Evolutionary conservation across 1,140 invertebrate genomes (phyloP), one percentile per base, ranked within the genome.

Genomic region (Tetragonula clypearis): DNA sequence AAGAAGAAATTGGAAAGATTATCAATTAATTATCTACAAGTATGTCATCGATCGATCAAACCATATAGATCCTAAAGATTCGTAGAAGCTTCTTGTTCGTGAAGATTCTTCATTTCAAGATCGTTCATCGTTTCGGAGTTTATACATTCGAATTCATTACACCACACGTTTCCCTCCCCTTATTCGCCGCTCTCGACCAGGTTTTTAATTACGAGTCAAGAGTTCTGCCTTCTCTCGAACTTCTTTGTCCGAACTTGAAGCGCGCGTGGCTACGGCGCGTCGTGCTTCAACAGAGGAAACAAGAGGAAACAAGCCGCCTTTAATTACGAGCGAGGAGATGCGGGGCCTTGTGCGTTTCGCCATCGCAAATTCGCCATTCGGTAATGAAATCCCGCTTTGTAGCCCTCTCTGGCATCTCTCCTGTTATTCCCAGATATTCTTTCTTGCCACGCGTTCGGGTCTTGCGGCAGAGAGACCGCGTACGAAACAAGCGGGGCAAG

Each of bases 261-360:
- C 65, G 73, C 65, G 73, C 65, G 73, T 74, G 60, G 81, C 53
- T 65, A 82, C 81, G 73, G 73, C 81, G 73, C 73, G 73, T 58
- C 23, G 56, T 23, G n/a, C 53, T 41, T 73, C n/a, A 62, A 35
- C 30, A 30, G 35, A 79, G 82, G 41, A 26, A 8, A 49, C 56
- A 62, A 41, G 41, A 41, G n/a, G 41, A 56, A 60, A 71, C 66
- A 15, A 49, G 56, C 56, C n/a, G 82, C 58, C 77, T 65, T 49
- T 79, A 85, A 85, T 85, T 81, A 80, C 26, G 55, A 68, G 17
- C 84, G 58, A 79, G 77, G 74, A 88, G 66, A 93, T 93, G 92
- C 92, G 92, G 92, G 92, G 88, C 91, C 92, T 92, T 90, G 90
- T 93, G 41, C 41, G 92, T 88, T 30, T 89, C 85, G 71, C 82